A percentile compares a stretch with the other conserved stretches of the same genome.
phyloP scores from a whole-genome alignment of 2,888 invertebrate species.

The Drosophila subsilvestris region DNA sequence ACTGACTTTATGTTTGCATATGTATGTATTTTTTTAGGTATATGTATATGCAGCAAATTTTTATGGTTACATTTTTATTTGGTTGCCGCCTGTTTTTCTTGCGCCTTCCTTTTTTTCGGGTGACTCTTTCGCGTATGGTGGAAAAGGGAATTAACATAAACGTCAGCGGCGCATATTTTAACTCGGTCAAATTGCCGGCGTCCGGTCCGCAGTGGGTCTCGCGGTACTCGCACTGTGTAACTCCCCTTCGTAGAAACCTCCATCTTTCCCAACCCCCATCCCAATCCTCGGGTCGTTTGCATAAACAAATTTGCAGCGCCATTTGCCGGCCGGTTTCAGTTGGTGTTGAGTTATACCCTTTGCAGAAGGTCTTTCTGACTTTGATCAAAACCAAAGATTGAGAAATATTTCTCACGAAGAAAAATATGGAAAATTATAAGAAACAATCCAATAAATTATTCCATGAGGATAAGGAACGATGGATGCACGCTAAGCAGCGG shows the following conservation, averaged over 20 bases:
- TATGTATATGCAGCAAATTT: constrained; percentile 49
- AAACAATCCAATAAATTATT: no score
- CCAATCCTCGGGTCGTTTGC: constrained; percentile 53
- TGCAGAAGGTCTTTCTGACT: neutral
- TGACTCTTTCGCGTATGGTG: constrained; percentile 23
- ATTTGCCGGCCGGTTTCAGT: constrained; percentile 72
- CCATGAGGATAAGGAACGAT: no score
- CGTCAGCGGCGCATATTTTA: constrained; percentile 76
- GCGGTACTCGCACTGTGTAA: constrained; percentile 4
- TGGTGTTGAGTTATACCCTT: neutral
- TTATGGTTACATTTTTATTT: constrained; percentile 50
- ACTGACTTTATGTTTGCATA: constrained; percentile 20
- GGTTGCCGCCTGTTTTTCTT: constrained; percentile 24
- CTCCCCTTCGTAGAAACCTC: constrained; percentile 11
- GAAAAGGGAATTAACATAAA: constrained; percentile 70
- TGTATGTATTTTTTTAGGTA: constrained; percentile 7
- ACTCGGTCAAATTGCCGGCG: constrained; percentile 77
- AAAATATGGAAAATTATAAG: no score
- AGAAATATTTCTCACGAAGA: no score
- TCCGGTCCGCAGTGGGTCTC: constrained; percentile 58
- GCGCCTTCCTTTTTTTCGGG: constrained; percentile 20
- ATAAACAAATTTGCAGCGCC: constrained; percentile 73
- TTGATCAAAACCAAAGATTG: neutral
- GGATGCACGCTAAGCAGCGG: no score
- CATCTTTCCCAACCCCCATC: neutral